These are phyloP conservation scores for Aphis gossypii DNA, from an alignment of 1,140 invertebrate species.

Conservation along the genomic window DNA sequence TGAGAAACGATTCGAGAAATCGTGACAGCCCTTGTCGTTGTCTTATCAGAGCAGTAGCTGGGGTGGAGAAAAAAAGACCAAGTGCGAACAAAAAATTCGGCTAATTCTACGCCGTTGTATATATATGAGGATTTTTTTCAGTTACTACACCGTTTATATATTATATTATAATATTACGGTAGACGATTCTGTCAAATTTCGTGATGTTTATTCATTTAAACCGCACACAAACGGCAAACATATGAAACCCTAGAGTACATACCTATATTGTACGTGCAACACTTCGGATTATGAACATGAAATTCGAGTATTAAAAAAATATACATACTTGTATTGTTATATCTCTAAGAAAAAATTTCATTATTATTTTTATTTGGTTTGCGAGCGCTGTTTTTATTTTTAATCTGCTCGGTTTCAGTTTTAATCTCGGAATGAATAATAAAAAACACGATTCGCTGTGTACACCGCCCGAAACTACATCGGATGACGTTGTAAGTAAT, in stretches of 20 bases:
- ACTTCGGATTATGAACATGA: neutral
- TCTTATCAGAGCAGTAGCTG: neutral
- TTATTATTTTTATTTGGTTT: neutral
- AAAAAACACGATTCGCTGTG: neutral
- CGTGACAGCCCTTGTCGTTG: neutral
- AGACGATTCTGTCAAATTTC: neutral
- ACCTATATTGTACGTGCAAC: neutral
- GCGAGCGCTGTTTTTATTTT: neutral
- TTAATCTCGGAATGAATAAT: neutral
- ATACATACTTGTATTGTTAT: neutral
- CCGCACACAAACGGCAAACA: neutral
- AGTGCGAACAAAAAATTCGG: neutral
- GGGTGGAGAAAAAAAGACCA: neutral
- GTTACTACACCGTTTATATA: neutral
- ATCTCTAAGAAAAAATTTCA: neutral
- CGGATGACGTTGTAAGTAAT: neutral
- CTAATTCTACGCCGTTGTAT: neutral
- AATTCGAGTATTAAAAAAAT: neutral
- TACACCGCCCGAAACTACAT: neutral
- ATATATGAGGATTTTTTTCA: neutral
- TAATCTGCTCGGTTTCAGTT: neutral
- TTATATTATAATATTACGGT: neutral
- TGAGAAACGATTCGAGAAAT: conserved; percentile 11
- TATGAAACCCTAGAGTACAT: neutral
- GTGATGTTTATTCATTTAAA: conserved; percentile 20